Percentiles rank a stretch among this genome's conserved stretches.
Conservation (phyloP, 2,888 invertebrate species). For the Atethmia centrago region DNA sequence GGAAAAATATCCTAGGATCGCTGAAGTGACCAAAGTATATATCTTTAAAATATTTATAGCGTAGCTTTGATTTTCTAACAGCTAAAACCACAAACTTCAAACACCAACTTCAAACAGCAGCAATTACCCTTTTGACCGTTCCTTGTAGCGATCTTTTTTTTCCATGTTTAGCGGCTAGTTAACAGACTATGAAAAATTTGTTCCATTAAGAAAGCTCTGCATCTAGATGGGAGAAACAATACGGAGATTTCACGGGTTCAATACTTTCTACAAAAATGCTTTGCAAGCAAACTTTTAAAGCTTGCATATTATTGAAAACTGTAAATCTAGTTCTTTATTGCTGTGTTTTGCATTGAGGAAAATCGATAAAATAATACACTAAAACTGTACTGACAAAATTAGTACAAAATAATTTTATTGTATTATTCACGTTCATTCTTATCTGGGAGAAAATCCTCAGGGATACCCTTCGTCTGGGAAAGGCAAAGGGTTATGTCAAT, state of each 20-base stretch:
- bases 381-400: background rate
- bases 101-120: background rate
- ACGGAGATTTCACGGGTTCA: slow-evolving; percentile 23
- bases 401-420: background rate
- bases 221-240: slow-evolving; percentile 17
- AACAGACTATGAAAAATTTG: slow-evolving; percentile 12
- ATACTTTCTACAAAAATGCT: slow-evolving; percentile 37
- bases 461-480: background rate
- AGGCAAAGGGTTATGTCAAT: slow-evolving; percentile 21
- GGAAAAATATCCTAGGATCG: background rate
- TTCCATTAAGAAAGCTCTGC: slow-evolving; percentile 32
- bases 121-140: slow-evolving; percentile 2
- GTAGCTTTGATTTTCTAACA: background rate
- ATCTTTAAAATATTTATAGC: background rate
- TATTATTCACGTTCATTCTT: background rate
- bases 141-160: slow-evolving; percentile 5
- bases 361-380: background rate
- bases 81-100: background rate
- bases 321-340: slow-evolving; percentile 31
- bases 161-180: slow-evolving; percentile 12
- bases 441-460: background rate
- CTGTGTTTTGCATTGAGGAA: slow-evolving; percentile 19
- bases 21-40: background rate
- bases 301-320: slow-evolving; percentile 37
- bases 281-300: slow-evolving; percentile 22